Evolutionary conservation across 1,140 invertebrate genomes (phyloP).

Genomic region (Pemphigus obesinymphae): DNA sequence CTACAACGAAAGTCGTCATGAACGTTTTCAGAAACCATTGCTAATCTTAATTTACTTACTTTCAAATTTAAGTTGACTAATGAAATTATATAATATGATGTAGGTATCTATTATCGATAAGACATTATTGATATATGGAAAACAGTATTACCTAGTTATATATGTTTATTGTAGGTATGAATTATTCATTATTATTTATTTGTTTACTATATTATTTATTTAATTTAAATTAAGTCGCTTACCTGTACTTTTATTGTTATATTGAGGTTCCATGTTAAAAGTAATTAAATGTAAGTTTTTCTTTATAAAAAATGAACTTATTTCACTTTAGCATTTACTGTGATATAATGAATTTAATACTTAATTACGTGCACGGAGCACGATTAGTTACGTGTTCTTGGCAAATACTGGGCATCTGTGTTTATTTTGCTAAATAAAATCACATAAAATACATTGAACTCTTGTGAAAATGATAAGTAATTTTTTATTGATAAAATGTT

Average conservation of each 20-base stretch:
- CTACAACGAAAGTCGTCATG: too few relatives aligned
- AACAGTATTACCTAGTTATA: neutral
- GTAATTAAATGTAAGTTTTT: neutral
- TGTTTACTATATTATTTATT: neutral
- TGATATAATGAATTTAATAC: neutral
- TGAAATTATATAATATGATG: neutral
- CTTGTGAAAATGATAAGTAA: too few relatives aligned
- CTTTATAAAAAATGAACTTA: neutral
- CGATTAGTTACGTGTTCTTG: neutral
- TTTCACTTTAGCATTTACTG: neutral
- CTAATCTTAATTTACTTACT: neutral
- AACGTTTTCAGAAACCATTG: too few relatives aligned
- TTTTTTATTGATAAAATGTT: too few relatives aligned
- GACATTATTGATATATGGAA: neutral
- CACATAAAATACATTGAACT: too few relatives aligned
- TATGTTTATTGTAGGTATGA: neutral
- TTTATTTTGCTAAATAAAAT: neutral
- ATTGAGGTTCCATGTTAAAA: slow-evolving; percentile 20
- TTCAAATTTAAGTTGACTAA: neutral
- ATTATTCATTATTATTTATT: neutral
- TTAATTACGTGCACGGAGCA: neutral
- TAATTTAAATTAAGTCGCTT: neutral
- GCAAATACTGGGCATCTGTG: neutral
- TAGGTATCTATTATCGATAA: neutral
- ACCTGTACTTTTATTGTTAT: slow-evolving; percentile 37